Conservation (phyloP, 2,113 vertebrate species). For the Dromaius novaehollandiae region DNA sequence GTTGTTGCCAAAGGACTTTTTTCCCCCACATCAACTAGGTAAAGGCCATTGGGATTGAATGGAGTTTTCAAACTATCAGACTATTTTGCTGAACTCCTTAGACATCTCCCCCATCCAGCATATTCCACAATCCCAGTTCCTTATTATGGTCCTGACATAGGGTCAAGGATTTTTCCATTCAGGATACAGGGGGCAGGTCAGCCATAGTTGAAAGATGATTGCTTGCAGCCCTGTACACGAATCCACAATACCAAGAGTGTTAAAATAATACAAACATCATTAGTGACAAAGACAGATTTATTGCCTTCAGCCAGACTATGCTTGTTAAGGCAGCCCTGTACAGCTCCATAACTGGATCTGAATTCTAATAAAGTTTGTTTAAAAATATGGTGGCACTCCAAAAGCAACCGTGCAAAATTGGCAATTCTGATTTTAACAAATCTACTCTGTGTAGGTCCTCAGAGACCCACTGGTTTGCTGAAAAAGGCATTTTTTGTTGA, state of each 20-base stretch:
- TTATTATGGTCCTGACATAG: background rate
- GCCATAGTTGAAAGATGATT: background rate
- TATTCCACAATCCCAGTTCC: background rate
- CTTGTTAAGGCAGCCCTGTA: slow-evolving; percentile 44
- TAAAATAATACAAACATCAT: slow-evolving; percentile 65
- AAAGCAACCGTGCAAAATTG: slow-evolving; percentile 31
- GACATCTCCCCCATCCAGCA: background rate
- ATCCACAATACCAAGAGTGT: slow-evolving; percentile 1
- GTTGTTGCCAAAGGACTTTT: background rate
- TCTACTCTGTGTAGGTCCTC: slow-evolving; percentile 5
- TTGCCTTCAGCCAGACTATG: slow-evolving; percentile 45
- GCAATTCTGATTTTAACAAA: slow-evolving; percentile 25
- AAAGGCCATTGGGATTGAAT: background rate
- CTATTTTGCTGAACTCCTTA: background rate
- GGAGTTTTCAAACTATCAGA: background rate
- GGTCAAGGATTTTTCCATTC: background rate
- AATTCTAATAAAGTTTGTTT: slow-evolving; percentile 68
- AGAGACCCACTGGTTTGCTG: slow-evolving; percentile 6
- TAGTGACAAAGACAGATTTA: slow-evolving; percentile 65
- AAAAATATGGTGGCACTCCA: background rate
- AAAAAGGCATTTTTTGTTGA: background rate
- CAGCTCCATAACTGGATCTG: slow-evolving; percentile 18
- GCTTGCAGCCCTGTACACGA: background rate
- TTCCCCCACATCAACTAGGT: rapidly evolving
- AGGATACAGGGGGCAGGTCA: background rate